Conservation (phyloP, 1,140 invertebrate species). For the Eriocheir sinensis region DNA sequence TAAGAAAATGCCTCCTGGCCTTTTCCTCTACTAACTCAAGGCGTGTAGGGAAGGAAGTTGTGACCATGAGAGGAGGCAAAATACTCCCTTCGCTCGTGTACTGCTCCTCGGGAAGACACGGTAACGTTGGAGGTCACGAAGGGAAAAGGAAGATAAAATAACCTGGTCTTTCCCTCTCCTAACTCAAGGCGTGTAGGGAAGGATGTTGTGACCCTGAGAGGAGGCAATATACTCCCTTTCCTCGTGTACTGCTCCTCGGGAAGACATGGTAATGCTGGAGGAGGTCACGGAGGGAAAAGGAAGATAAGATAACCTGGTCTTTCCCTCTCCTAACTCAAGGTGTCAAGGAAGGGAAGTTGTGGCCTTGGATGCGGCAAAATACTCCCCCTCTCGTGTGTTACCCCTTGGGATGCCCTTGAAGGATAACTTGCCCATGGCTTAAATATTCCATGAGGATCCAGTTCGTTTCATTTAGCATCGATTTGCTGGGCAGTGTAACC, state of each 20-base stretch:
- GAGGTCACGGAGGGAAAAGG: not conserved
- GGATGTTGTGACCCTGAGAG: not conserved
- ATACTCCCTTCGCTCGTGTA: too few species aligned
- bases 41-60: not conserved
- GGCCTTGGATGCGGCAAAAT: too few species aligned
- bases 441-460: not conserved
- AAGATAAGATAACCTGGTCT: not conserved
- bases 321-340: not conserved
- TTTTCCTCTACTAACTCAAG: not conserved
- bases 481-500: not conserved
- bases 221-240: too few species aligned
- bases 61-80: not conserved
- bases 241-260: too few species aligned
- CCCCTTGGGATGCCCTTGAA: not conserved
- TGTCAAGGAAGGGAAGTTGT: not conserved
- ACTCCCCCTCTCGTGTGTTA: not conserved
- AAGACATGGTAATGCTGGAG: too few species aligned
- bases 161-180: not conserved
- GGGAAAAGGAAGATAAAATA: not conserved
- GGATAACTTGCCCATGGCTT: not conserved
- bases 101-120: too few species aligned
- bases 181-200: not conserved
- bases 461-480: not conserved
- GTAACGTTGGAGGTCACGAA: too few species aligned
- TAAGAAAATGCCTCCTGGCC: too few species aligned